Base-by-base conservation (phyloP, 2,797 vertebrate species). In the Lophotriccus pileatus region DNA sequence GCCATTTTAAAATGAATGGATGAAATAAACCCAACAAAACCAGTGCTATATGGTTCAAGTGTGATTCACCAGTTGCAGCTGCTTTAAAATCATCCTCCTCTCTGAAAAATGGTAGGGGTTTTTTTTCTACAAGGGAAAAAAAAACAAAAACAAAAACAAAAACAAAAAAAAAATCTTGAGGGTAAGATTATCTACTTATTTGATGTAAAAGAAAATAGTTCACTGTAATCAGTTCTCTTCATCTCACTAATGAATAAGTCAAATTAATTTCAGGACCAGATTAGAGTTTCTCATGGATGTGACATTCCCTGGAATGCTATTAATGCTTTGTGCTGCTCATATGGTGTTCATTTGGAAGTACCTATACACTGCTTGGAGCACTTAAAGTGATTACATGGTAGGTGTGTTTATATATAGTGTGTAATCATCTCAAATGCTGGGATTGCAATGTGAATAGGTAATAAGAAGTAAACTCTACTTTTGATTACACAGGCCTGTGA, bases 341-440 rank as follows among this genome's bases (percentile, higher is more conserved):
- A 28, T 3, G 4, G n/a, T 13, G 37, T 10, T 91, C 14, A 0
- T 69, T 62, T 27, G 14, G 28, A 90, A 6, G 84, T 56, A 75
- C 87, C 68, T 69, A 10, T 66, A 11, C 2, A 2, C 74, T 30
- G 47, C 7, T 91, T 5, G 2, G 60, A 79, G 81, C 84, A 90
- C 84, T 95, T 90, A 39, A 46, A 79, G n/a, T 90, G 56, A 94
- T 93, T 92, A 53, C 72, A 55, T 84, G 21, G 60, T 25, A 93
- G 59, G 41, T 75, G 47, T 90, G 84, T 90, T 94, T 94, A 94
- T 94, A 96, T 92, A 89, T 95, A 92, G 87, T 28, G 77, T 53
- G 89, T 91, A 97, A 98, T 97, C 92, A 95, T 67, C 92, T 93
- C 76, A 97, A 97, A 94, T 95, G 87, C 84, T 96, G 68, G 91